Evolutionary conservation across 1,140 invertebrate species (phyloP).

Genomic region (Pemphigus obesinymphae): DNA sequence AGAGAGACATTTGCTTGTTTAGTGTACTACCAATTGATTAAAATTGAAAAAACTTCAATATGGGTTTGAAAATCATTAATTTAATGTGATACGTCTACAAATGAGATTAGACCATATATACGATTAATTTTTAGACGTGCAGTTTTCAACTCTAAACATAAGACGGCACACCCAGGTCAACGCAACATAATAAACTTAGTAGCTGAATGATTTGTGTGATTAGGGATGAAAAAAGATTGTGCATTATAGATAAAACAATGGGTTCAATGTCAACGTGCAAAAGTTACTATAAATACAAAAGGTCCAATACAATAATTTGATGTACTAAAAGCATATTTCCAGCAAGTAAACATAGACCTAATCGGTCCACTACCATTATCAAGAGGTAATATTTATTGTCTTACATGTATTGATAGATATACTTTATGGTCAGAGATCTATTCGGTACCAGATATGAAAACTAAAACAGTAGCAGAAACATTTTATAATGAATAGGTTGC

Average conservation of each 20-base stretch:
- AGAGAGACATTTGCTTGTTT: not conserved
- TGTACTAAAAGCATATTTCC: not conserved
- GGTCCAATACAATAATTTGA: not conserved
- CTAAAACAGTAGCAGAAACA: conserved; percentile 47
- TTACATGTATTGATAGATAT: conserved; percentile 50
- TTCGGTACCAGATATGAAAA: conserved; percentile 45
- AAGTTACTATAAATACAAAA: not conserved
- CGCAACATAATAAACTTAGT: not conserved
- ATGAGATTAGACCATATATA: not conserved
- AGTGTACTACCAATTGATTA: not conserved
- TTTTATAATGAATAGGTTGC: conserved; percentile 46
- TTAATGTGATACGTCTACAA: not conserved
- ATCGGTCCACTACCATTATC: conserved; percentile 49
- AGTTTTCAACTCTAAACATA: not conserved
- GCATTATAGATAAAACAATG: not conserved
- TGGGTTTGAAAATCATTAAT: not conserved
- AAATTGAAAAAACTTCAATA: not conserved
- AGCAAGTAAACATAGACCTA: conserved; percentile 51
- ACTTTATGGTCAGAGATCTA: conserved; percentile 49
- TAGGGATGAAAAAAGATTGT: not conserved
- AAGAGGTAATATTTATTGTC: conserved; percentile 45
- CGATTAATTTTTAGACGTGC: not conserved
- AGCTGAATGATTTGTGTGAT: not conserved
- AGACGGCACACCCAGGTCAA: not conserved
- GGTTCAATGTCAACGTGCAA: not conserved